Evolutionary conservation across 2,888 invertebrate species (phyloP).

Genomic region (Acrobasis repandana): DNA sequence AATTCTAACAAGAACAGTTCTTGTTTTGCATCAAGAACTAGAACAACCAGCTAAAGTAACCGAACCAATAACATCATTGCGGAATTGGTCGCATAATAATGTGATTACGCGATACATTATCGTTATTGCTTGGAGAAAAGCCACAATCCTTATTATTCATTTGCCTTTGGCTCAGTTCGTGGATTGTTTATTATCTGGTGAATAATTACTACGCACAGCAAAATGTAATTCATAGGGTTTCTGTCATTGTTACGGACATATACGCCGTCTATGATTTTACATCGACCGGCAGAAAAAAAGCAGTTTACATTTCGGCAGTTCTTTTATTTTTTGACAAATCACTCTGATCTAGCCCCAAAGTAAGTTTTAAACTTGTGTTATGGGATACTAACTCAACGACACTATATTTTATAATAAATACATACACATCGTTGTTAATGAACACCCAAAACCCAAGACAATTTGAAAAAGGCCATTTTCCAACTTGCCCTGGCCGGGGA

Average conservation of each 20-base stretch:
- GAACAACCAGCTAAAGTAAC: neutral
- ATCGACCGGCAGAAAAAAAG: neutral
- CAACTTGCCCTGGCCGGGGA: too few species aligned
- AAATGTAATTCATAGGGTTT: constrained; percentile 3
- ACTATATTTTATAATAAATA: too few species aligned
- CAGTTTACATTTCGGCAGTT: neutral
- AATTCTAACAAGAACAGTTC: neutral
- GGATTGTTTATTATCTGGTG: constrained; percentile 10
- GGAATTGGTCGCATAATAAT: constrained; percentile 12
- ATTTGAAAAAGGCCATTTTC: too few species aligned
- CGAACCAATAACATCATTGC: neutral
- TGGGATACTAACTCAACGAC: too few species aligned
- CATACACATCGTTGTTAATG: too few species aligned
- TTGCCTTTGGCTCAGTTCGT: constrained; percentile 5
- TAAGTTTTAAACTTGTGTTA: too few species aligned
- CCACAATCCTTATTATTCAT: constrained; percentile 17
- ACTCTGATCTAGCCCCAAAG: too few species aligned
- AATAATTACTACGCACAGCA: constrained; percentile 18
- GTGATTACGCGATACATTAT: constrained; percentile 16
- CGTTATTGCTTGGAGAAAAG: constrained; percentile 19
- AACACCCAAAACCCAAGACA: too few species aligned
- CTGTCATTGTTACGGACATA: neutral
- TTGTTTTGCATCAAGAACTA: neutral
- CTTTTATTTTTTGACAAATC: neutral
- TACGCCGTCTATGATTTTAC: neutral